phyloP scores from a whole-genome alignment of 1,140 invertebrate genomes.

The Aphidius gifuensis region DNA sequence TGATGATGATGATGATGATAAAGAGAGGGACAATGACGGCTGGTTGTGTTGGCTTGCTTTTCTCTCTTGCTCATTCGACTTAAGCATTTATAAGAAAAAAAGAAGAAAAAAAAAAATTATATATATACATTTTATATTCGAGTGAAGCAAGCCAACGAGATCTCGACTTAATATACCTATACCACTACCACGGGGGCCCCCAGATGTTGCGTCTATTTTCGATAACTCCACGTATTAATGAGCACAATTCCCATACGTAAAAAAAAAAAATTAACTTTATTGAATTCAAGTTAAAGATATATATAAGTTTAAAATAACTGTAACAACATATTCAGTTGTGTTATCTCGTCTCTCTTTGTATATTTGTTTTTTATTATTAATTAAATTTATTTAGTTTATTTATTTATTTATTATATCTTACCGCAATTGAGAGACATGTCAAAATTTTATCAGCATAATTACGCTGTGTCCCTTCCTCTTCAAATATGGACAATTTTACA shows the following conservation, averaged over 20 bases:
- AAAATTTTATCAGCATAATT: conserved; percentile 55
- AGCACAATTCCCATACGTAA: neutral
- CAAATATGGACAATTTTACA: conserved; percentile 56
- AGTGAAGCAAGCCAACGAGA: neutral
- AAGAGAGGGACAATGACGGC: too few relatives aligned
- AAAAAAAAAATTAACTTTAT: neutral
- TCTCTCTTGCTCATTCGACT: too few relatives aligned
- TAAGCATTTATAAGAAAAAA: too few relatives aligned
- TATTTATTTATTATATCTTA: conserved; percentile 33
- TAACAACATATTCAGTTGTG: too few relatives aligned
- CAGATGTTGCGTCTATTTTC: conserved; percentile 44
- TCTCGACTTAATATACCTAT: neutral
- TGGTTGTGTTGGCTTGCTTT: too few relatives aligned
- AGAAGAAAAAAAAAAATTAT: too few relatives aligned
- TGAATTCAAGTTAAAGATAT: neutral
- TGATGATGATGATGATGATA: too few relatives aligned
- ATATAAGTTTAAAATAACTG: too few relatives aligned
- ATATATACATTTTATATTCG: too few relatives aligned
- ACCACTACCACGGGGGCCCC: conserved; percentile 21
- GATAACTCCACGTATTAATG: conserved; percentile 19
- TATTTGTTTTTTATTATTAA: too few relatives aligned
- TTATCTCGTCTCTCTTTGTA: too few relatives aligned
- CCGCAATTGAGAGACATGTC: conserved; percentile 53
- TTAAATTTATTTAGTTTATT: too few relatives aligned
- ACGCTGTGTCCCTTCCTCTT: conserved; percentile 52